Conservation (phyloP, 1,140 invertebrate genomes). For the Drosophila littoralis region DNA sequence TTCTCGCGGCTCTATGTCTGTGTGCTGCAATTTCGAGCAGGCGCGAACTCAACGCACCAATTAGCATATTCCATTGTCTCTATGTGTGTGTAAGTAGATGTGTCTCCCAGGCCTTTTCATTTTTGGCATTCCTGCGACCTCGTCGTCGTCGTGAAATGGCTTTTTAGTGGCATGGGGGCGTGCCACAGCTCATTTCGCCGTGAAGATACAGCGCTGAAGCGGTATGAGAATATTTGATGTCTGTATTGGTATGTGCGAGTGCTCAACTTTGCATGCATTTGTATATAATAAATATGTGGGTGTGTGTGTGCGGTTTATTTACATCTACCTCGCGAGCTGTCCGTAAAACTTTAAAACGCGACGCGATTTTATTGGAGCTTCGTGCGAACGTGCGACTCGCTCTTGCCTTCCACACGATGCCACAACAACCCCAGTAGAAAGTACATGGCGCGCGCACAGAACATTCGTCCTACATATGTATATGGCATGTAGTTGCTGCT, state of each 20-base stretch:
- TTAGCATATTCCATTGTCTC: constrained; percentile 84
- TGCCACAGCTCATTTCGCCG: constrained; percentile 72
- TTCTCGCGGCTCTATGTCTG: constrained; percentile 55
- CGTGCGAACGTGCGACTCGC: constrained; percentile 62
- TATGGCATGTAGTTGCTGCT: constrained; percentile 33
- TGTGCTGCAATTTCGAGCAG: constrained; percentile 76
- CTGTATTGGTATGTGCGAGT: constrained; percentile 19
- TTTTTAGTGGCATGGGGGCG: constrained; percentile 65
- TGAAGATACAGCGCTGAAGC: constrained; percentile 39
- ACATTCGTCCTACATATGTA: constrained; percentile 60
- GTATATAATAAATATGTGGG: constrained; percentile 11
- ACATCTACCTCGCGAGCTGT: constrained; percentile 73
- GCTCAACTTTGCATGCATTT: constrained; percentile 23
- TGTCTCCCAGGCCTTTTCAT: constrained; percentile 61
- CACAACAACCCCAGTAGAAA: constrained; percentile 42
- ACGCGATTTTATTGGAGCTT: constrained; percentile 77
- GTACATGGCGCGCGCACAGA: constrained; percentile 74
- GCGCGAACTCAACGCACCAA: constrained; percentile 82
- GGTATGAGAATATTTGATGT: constrained; percentile 55
- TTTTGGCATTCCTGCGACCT: constrained; percentile 64
- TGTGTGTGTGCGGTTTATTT: constrained; percentile 60
- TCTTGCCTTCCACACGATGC: constrained; percentile 9
- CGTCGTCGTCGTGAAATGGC: constrained; percentile 50
- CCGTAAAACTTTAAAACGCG: constrained; percentile 80
- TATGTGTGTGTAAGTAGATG: constrained; percentile 34